A percentile compares a stretch with the other conserved stretches of the same genome.
These are phyloP conservation scores for Akabosia matsudoensis DNA, from an alignment of 1,140 invertebrate species.

Conservation along the genomic window DNA sequence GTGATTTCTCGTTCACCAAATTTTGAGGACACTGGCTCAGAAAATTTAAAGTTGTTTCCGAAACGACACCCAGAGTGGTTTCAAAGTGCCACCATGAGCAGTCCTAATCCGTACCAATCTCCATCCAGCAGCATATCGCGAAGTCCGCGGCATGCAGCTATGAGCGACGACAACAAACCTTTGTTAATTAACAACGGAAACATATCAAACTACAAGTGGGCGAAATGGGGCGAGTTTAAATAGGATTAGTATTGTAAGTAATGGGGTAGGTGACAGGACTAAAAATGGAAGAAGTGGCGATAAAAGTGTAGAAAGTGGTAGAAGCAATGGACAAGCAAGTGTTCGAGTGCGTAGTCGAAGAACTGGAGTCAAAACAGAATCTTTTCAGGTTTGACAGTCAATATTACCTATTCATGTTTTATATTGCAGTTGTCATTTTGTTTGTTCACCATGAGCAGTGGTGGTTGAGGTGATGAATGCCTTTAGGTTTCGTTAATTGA, in stretches of 20 bases:
- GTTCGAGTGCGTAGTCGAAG: not conserved
- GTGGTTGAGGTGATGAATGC: no score
- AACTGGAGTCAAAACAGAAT: not conserved
- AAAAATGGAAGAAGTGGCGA: slow-evolving; percentile 15
- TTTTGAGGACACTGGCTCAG: not conserved
- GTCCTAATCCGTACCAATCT: not conserved
- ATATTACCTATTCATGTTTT: not conserved
- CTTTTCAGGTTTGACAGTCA: not conserved
- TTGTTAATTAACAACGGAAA: slow-evolving; percentile 28
- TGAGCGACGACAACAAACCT: slow-evolving; percentile 9
- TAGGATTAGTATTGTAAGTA: slow-evolving; percentile 22
- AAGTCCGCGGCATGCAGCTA: not conserved
- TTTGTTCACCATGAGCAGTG: no score
- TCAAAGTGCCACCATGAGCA: not conserved
- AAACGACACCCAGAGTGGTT: slow-evolving; percentile 11
- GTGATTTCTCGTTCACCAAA: not conserved
- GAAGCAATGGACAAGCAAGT: not conserved
- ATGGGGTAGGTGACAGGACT: not conserved
- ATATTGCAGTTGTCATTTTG: no score
- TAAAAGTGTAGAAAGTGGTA: not conserved
- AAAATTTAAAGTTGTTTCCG: slow-evolving; percentile 32
- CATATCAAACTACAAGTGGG: slow-evolving; percentile 30
- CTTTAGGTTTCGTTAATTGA: no score
- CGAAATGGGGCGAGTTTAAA: slow-evolving; percentile 32
- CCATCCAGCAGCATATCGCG: not conserved